A percentile compares a stretch with the other conserved stretches of the same genome.
Conservation (phyloP, 23 tunicate genomes). For the Diplosoma virens region DNA sequence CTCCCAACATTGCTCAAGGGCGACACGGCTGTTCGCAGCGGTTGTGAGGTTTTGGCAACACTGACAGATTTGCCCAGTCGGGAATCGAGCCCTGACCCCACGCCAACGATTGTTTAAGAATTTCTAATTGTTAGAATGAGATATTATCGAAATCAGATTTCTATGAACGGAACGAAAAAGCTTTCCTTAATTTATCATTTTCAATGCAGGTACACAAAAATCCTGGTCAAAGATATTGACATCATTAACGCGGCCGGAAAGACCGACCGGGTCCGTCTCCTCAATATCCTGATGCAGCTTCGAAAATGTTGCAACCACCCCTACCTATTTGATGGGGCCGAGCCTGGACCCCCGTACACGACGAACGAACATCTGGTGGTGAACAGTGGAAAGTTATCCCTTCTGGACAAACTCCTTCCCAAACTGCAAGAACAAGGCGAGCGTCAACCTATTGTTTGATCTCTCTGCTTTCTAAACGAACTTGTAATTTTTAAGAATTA, state of each 20-base stretch:
- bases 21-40: too few species aligned
- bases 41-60: too few species aligned
- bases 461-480: too few species aligned
- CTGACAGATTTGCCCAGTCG: not conserved
- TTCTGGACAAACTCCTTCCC: conserved; percentile 89
- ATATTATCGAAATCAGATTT: too few species aligned
- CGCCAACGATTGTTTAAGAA: too few species aligned
- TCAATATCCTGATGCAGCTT: conserved; percentile 97
- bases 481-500: too few species aligned
- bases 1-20: too few species aligned
- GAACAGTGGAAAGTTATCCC: conserved; percentile 82
- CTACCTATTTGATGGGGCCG: conserved; percentile 97
- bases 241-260: conserved; percentile 95
- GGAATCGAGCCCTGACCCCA: too few species aligned
- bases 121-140: too few species aligned
- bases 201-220: conserved; percentile 92
- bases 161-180: too few species aligned
- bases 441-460: too few species aligned
- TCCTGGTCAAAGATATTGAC: conserved; percentile 96
- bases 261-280: conserved; percentile 89
- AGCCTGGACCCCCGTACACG: conserved; percentile 99
- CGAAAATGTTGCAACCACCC: conserved; percentile 98
- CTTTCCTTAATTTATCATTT: too few species aligned
- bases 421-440: conserved; percentile 76
- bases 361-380: conserved; percentile 87